Percentiles rank a stretch among this genome's conserved stretches.
Evolutionary conservation across 2,797 vertebrate species (phyloP).

Genomic region (Cossypha heuglini): DNA sequence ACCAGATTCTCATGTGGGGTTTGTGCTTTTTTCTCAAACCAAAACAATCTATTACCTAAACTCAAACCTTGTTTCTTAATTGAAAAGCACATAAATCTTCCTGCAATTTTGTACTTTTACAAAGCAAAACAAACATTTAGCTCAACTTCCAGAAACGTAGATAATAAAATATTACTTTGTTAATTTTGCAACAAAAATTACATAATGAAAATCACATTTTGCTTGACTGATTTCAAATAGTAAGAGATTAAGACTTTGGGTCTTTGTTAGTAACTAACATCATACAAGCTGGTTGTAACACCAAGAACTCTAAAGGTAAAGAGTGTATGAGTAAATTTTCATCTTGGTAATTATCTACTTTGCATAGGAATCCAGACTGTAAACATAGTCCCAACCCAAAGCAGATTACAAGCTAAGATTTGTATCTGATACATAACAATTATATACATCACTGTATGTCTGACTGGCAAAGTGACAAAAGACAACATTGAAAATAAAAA

Average conservation of each 20-base stretch:
- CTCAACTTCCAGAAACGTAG: not conserved
- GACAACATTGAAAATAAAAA: not conserved
- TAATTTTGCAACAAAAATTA: not conserved
- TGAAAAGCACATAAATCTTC: not conserved
- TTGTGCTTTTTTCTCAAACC: not conserved
- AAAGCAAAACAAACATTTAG: not conserved
- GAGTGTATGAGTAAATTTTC: not conserved
- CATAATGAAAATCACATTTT: not conserved
- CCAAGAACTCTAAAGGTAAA: not conserved
- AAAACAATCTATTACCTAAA: not conserved
- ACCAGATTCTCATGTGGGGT: not conserved
- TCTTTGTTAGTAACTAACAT: not conserved
- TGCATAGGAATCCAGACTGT: not conserved
- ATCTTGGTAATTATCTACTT: not conserved
- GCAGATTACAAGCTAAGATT: not conserved
- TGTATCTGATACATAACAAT: not conserved
- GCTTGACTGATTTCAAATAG: not conserved
- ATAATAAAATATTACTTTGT: not conserved
- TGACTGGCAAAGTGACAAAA: not conserved
- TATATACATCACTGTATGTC: not conserved
- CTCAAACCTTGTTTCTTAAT: not conserved
- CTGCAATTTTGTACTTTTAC: not conserved
- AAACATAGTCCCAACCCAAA: not conserved
- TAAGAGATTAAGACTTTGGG: not conserved
- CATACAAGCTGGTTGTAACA: not conserved